Conservation (phyloP, 2,113 vertebrate genomes). For the Istiophorus platypterus region DNA sequence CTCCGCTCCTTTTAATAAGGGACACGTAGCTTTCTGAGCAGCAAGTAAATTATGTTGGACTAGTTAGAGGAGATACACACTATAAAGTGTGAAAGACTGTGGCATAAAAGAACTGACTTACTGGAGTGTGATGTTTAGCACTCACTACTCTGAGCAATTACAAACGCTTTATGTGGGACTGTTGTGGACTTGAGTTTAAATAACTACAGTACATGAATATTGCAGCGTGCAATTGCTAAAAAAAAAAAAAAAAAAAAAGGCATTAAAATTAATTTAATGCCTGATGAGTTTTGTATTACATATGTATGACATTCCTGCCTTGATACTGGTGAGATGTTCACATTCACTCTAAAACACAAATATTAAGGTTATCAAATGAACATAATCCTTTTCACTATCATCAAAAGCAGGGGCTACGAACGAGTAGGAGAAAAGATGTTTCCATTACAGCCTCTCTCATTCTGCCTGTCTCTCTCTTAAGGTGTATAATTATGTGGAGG, state of each 20-base stretch:
- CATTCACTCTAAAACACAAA: conserved; percentile 18
- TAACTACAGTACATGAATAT: conserved; percentile 10
- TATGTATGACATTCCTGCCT: conserved; percentile 8
- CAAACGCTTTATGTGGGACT: not conserved
- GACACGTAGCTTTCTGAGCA: conserved; percentile 45
- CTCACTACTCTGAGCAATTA: conserved; percentile 26
- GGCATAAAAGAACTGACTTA: not conserved
- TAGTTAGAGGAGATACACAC: conserved; percentile 10
- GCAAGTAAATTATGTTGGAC: conserved; percentile 40
- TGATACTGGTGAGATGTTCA: conserved; percentile 32
- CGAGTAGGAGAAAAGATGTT: conserved; percentile 23
- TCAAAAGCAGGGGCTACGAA: conserved; percentile 29
- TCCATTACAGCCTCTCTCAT: conserved; percentile 47
- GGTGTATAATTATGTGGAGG: conserved; percentile 62
- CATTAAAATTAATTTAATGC: conserved; percentile 13
- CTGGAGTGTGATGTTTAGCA: conserved; percentile 24
- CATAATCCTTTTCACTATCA: conserved; percentile 13
- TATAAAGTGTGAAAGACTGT: conserved; percentile 19
- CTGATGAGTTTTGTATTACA: not conserved
- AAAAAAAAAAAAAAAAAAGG: conserved; percentile 28
- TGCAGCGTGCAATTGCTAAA: conserved; percentile 1
- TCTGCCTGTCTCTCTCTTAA: conserved; percentile 51
- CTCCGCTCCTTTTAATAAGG: conserved; percentile 51
- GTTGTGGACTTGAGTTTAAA: conserved; percentile 13
- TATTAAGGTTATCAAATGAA: conserved; percentile 27